Base-by-base conservation (phyloP, 1,140 invertebrate genomes). In the Drosophila repleta region DNA sequence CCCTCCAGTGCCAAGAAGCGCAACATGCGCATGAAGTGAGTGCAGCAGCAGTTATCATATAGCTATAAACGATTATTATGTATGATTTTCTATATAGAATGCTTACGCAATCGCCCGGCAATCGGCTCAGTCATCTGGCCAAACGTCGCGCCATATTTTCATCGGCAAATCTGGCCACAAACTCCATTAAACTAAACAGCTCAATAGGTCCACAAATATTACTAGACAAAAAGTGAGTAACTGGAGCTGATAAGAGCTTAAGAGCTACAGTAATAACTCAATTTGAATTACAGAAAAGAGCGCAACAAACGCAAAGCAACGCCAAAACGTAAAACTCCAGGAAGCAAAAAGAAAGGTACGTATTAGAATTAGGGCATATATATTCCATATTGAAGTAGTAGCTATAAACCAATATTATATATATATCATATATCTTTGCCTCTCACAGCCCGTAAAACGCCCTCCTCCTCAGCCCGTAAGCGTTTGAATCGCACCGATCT, bases 41-140 rank as follows among this genome's bases (percentile, higher is more conserved):
- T 69, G 20, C 4, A 13, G 10, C 4, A n/a, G 10, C 0, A 37
- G 18, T 20, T 46, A 8, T 1, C 43, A 17, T 13, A 4, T 11
- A 35, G 29, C n/a, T n/a, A 4, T 4, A 46, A 8, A 46, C 5
- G 10, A 46, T 13, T 7, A 51, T 18, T 17, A 43, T 43, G 1
- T 15, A 15, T n/a, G n/a, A n/a, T 46, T 10, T 7, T 46, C 7
- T 18, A 21, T 89, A 75, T 61, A 92, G 92, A 64, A 92, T 91
- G 71, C 91, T 92, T 7, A 92, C 92, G 7, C 94, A 94, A 84
- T 95, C 94, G 52, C 94, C 95, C 1, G 94, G 94, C 0, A 94
- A 94, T 76, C 92, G 94, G 57, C 90, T 95, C 7, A 95, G 93
- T 82, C 94, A 95, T 78, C 92, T 95, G 53, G 94, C 94, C 2